Base-by-base conservation (phyloP, 1,140 invertebrate genomes). In the Macrobrachium rosenbergii region DNA sequence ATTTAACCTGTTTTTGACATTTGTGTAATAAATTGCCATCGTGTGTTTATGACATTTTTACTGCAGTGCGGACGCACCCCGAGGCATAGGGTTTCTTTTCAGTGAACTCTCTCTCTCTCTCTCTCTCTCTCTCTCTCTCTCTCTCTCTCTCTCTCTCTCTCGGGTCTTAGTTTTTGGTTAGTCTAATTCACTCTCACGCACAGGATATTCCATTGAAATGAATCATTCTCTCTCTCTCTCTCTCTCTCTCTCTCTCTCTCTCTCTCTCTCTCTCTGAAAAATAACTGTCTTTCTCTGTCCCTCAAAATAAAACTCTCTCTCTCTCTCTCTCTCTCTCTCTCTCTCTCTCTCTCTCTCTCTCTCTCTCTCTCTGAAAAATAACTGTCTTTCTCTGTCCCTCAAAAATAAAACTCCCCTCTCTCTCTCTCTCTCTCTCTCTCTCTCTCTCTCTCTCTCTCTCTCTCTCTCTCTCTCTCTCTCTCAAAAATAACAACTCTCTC, bases 101-200 rank as follows among this genome's bases (percentile, higher is more conserved):
- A 37, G 10, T 52, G 58, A 37, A 37, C 23, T 45, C 45, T 67
- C 63, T 67, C 43, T 82, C 62, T 67, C 28, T 82, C 80, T 72
- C 43, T 58, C 64, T 82, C 64, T 52, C 64, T 82, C 64, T 52
- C 62, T 82, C 64, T 69, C 80, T 69, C 64, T 82, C 80, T 82
- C 64, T 82, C 80, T 82, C 64, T 67, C 64, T 67, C 52, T 67
- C 63, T 67, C 43, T 82, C 62, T 67, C 28, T 82, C 80, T 72
- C 43, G n/a, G n/a, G n/a, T n/a, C n/a, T n/a, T n/a, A n/a, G n/a
- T n/a, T n/a, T n/a, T n/a, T n/a, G n/a, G n/a, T n/a, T n/a, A n/a
- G n/a, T n/a, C n/a, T n/a, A n/a, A n/a, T n/a, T n/a, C n/a, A n/a
- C n/a, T n/a, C n/a, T n/a, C n/a, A n/a, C n/a, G n/a, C n/a, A n/a